phyloP scores from a whole-genome alignment of 2,888 invertebrate species.

The Lithophane ornitopus region DNA sequence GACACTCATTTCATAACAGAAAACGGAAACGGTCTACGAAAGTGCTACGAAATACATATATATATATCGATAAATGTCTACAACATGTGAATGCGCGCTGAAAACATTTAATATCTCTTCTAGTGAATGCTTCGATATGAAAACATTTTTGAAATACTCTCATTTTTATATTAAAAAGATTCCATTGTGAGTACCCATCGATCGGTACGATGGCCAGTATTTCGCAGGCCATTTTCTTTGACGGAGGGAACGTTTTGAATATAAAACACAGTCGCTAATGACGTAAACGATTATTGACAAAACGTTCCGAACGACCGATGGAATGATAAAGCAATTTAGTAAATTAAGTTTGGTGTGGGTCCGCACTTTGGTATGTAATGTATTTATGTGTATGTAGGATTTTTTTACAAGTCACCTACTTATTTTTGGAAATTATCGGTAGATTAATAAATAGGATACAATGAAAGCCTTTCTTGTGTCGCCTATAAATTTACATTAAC shows the following conservation, averaged over 20 bases:
- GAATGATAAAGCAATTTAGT: conserved; percentile 59
- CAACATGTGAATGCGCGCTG: conserved; percentile 20
- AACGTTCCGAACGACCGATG: conserved; percentile 63
- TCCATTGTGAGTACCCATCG: conserved; percentile 59
- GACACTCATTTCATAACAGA: conserved; percentile 9
- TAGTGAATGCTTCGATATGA: conserved; percentile 25
- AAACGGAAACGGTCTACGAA: conserved; percentile 35
- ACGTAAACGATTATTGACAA: conserved; percentile 79
- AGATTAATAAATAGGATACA: too few relatives aligned
- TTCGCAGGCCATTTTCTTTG: conserved; percentile 70
- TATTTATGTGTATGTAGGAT: background rate
- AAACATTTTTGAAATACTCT: conserved; percentile 47
- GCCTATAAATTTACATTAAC: background rate
- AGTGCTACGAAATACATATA: conserved; percentile 30
- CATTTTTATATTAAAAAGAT: conserved; percentile 55
- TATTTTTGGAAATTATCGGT: background rate
- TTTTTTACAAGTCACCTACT: background rate
- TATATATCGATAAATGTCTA: conserved; percentile 14
- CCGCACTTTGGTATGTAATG: background rate
- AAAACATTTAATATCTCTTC: conserved; percentile 41
- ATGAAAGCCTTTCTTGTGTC: background rate
- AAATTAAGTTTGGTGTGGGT: conserved; percentile 39
- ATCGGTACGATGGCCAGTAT: conserved; percentile 63
- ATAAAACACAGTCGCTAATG: conserved; percentile 78
- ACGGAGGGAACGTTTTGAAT: conserved; percentile 72